Percentiles rank a stretch among this genome's conserved stretches.
Evolutionary conservation across 2,888 invertebrate species (phyloP).

Genomic region (Tipula confusa): DNA sequence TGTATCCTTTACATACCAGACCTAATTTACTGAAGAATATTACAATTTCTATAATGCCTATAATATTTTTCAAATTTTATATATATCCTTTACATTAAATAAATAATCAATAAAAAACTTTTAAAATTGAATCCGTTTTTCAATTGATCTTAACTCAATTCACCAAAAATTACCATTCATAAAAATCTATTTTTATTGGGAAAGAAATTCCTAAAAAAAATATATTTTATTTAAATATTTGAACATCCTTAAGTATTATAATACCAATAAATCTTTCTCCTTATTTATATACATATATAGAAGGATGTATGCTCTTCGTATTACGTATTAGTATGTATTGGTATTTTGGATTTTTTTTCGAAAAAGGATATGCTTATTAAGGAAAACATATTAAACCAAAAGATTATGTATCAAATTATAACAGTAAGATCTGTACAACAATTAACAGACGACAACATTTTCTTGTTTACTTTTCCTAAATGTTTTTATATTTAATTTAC

Average conservation of each 20-base stretch:
- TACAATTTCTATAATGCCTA: no score
- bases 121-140: background rate
- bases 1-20: no score
- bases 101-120: background rate
- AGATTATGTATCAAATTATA: background rate
- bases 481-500: no score
- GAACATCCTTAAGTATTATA: background rate
- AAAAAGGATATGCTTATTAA: background rate
- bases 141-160: background rate
- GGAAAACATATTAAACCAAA: background rate
- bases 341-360: background rate
- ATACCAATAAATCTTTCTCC: background rate
- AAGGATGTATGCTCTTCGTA: background rate
- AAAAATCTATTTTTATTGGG: background rate
- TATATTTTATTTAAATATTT: slow-evolving; percentile 20
- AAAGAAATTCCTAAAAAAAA: background rate
- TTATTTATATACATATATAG: background rate
- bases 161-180: no score
- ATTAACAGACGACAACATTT: no score
- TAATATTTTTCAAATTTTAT: no score
- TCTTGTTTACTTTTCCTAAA: no score
- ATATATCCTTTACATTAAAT: no score
- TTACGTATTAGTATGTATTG: background rate
- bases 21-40: no score
- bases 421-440: no score